Evolutionary conservation across 30 jellyfish, hydroid and myxozoan species (phyloP), one percentile per base, ranked within the genome.

Genomic region (Aurelia sp.): DNA sequence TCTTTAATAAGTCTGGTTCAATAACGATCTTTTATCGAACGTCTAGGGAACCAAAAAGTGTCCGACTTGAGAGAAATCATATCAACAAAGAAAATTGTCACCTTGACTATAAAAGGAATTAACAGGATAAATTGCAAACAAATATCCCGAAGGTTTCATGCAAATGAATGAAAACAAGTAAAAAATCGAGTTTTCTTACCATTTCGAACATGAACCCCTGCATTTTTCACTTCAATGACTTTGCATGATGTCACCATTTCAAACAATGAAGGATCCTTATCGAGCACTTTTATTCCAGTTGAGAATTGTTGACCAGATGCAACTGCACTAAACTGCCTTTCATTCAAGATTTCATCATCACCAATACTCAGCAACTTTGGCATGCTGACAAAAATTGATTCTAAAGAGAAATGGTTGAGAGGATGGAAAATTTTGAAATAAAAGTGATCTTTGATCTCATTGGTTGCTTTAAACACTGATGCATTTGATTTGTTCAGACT

Each of bases 341-440:
- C 50, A 19, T 58, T 51, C 20, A 93, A 58, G 16, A 86, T 24
- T 67, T 93, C 98, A 58, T 95, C 97, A 4, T 72, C 89, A n/a
- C 84, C 90, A 47, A 89, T 85, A 30, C 60, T 91, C 47, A 82
- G 8, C 11, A 78, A 72, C 74, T 86, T 71, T 18, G 95, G 97
- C 73, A 95, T 74, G 76, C 79, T 86, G 74, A 64, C 33, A 53
- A 83, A 95, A 57, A 95, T 89, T 18, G 93, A 62, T 60, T 95
- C 97, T 67, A 95, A 82, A 21, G 97, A 84, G 59, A 35, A 85
- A 85, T 90, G 97, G 3, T 71, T 51, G 13, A 85, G 21, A 16
- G 99, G 97, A 59, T 90, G 92, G 61, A 95, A 95, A 27, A 13
- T 18, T 69, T 91, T 84, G 77, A 78, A 85, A 80, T 84, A 89